These are phyloP conservation scores for Boloria selene DNA, from an alignment of 2,888 invertebrate species.

Conservation along the genomic window DNA sequence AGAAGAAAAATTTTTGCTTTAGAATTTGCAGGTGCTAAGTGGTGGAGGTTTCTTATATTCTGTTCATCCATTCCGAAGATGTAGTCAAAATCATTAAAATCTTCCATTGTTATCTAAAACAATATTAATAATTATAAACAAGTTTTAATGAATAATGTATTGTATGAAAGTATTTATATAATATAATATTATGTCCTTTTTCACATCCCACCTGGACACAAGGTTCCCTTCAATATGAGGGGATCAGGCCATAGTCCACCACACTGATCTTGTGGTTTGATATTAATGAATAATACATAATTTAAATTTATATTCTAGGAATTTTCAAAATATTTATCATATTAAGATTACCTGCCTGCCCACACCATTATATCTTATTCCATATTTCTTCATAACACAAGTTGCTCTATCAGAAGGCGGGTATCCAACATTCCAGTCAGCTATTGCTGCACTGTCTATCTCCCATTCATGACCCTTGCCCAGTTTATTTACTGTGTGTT, in stretches of 20 bases:
- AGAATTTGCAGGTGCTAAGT: constrained; percentile 22
- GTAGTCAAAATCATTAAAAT: constrained; percentile 32
- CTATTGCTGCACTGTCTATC: constrained; percentile 36
- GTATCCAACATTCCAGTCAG: constrained; percentile 37
- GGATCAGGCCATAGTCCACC: too few species aligned
- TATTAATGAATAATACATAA: too few species aligned
- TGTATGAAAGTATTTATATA: too few species aligned
- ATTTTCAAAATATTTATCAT: not conserved
- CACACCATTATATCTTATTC: constrained; percentile 31
- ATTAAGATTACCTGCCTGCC: constrained; percentile 31
- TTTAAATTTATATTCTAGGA: not conserved
- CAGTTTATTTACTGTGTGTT: constrained; percentile 35
- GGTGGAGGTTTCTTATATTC: constrained; percentile 29
- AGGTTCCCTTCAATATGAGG: too few species aligned
- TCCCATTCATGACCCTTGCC: constrained; percentile 35
- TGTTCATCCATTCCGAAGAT: constrained; percentile 37
- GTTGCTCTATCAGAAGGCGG: constrained; percentile 27
- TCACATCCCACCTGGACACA: too few species aligned
- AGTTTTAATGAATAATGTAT: too few species aligned
- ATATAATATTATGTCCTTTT: too few species aligned
- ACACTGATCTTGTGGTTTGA: too few species aligned
- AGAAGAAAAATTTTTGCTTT: constrained; percentile 32
- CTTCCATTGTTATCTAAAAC: constrained; percentile 29
- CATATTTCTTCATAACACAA: constrained; percentile 32
- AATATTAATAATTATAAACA: not conserved